Evolutionary conservation across 2,113 vertebrate genomes (phyloP), one percentile per base, ranked within the genome.

Genomic region (Seriola rivoliana): DNA sequence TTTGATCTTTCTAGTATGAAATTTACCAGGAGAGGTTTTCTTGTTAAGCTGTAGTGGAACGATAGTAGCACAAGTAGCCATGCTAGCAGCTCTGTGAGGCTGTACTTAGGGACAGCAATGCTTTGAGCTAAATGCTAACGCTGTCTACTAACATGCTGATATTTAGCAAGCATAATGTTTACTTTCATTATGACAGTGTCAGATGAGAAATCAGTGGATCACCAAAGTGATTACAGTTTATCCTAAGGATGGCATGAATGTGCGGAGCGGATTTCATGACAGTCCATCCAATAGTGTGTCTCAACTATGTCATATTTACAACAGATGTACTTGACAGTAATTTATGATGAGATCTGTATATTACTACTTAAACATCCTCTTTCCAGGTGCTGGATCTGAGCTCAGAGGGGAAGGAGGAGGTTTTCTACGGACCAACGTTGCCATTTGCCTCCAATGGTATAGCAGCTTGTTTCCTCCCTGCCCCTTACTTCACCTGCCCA

Each of bases 371-470:
- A 21, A 69, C 88, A 34, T 75, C 52, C 58, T 77, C 58, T 74
- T 64, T 70, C 40, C 87, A 99, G 98, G 98, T 99, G 77, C 88
- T 99, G 91, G 97, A 99, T 85, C 96, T 98, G 44, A 99, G 98
- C 81, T 94, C 94, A 64, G 97, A 97, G 89, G 98, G 98, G 74
- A 97, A 98, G 88, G 98, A 99, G 90, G 98, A 99, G 88, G 97
- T 99, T 90, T 99, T 99, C 92, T 99, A 99, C 2, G 98, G 98
- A 32, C 98, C 98, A 8, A 98, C 97, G 0, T 95, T 99, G 55
- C 98, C 98, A 2, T 99, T 99, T 0, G 97, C 98, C 88, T 99
- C 98, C 79, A 99, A 99, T 1, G 98, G 98, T 52, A 97, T 98
- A 85, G 97, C 97, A 9, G 96, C 97, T 0, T 98, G 97, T 91